Evolutionary conservation across 2,888 invertebrate species (phyloP).

Genomic region (Drosophila infuscata): DNA sequence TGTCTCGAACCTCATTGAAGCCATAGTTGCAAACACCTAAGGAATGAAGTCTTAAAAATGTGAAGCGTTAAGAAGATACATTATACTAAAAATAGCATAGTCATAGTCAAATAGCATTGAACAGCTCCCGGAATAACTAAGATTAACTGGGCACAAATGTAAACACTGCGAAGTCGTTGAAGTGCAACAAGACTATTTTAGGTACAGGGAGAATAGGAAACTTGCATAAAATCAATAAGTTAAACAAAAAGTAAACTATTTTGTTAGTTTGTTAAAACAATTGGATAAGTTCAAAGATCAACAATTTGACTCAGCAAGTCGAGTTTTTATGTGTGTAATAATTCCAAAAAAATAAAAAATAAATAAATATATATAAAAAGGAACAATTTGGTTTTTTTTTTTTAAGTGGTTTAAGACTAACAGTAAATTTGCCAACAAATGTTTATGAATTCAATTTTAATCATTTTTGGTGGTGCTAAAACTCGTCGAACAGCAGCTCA

Average conservation of each 20-base stretch:
- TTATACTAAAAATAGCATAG: conserved; percentile 3
- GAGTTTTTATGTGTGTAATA: neutral
- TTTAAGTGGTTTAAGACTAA: neutral
- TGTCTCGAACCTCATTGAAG: conserved; percentile 34
- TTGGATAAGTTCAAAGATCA: neutral
- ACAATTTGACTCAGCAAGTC: neutral
- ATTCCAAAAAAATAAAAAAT: neutral
- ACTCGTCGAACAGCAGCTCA: conserved; percentile 12
- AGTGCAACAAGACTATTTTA: conserved; percentile 32
- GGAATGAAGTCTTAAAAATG: conserved; percentile 54
- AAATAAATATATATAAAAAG: neutral
- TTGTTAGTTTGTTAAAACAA: neutral
- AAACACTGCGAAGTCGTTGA: conserved; percentile 6
- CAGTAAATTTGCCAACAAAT: neutral
- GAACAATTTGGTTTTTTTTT: too few relatives aligned
- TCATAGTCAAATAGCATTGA: conserved; percentile 10
- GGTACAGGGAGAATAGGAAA: neutral
- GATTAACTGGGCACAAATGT: neutral
- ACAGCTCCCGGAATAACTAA: conserved; percentile 9
- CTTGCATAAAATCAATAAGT: neutral
- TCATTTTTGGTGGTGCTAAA: conserved; percentile 39
- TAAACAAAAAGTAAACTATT: neutral
- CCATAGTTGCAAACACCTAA: conserved; percentile 25
- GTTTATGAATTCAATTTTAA: conserved; percentile 1
- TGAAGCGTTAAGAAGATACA: conserved; percentile 24